These are phyloP conservation scores for Leptonema lineaticorne DNA, from an alignment of 1,140 invertebrate species.

Conservation along the genomic window DNA sequence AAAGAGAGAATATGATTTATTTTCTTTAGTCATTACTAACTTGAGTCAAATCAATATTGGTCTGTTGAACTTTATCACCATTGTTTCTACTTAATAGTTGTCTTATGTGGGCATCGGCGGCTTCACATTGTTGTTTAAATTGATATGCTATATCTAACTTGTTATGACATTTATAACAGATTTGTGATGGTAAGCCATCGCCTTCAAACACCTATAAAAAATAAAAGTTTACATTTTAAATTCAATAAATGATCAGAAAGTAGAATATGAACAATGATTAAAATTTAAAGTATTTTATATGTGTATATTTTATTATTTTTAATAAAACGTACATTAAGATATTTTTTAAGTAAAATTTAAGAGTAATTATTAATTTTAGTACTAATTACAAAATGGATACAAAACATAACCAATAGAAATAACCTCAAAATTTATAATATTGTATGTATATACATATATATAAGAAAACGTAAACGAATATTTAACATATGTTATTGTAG, in stretches of 20 bases:
- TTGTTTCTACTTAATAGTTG: conserved; percentile 33
- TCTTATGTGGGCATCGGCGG: conserved; percentile 45
- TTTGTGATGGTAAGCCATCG: conserved; percentile 49
- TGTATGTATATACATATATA: too few relatives aligned
- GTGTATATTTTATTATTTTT: too few relatives aligned
- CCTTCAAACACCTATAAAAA: conserved; percentile 46
- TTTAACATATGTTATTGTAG: too few relatives aligned
- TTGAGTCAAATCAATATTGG: conserved; percentile 35
- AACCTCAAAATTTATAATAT: too few relatives aligned
- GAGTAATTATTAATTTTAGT: too few relatives aligned
- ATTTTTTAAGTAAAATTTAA: too few relatives aligned
- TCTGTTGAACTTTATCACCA: conserved; percentile 26
- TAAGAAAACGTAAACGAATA: too few relatives aligned
- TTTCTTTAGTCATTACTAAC: conserved; percentile 21
- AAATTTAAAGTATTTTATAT: too few relatives aligned
- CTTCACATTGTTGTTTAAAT: conserved; percentile 52
- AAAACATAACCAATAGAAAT: too few relatives aligned
- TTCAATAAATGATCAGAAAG: not conserved
- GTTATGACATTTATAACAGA: conserved; percentile 48
- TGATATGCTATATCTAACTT: conserved; percentile 49
- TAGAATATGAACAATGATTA: not conserved
- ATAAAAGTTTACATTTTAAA: conserved; percentile 9
- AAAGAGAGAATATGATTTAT: not conserved
- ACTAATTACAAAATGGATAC: too few relatives aligned
- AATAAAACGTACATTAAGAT: too few relatives aligned